A percentile compares a stretch with the other conserved stretches of the same genome.
Evolutionary conservation across 2,113 vertebrate species (phyloP).

Genomic region (Peucedramus taeniatus): DNA sequence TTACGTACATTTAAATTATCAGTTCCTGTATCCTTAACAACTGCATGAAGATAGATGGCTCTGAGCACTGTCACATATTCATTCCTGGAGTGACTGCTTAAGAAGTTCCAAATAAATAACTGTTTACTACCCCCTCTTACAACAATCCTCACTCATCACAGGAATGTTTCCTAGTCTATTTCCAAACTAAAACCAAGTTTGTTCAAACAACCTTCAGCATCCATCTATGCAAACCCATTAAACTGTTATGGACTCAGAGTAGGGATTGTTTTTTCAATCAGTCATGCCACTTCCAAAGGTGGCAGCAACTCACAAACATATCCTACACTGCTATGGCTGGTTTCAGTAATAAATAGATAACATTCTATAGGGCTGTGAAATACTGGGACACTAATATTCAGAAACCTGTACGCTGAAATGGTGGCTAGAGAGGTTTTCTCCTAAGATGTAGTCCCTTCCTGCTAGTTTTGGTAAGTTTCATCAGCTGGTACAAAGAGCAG

Average conservation of each 20-base stretch:
- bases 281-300: not conserved
- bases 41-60: not conserved
- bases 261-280: not conserved
- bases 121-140: not conserved
- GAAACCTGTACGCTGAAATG: not conserved
- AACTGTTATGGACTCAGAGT: not conserved
- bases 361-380: not conserved
- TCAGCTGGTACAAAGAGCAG: not conserved
- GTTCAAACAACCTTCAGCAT: not conserved
- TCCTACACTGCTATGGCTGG: not conserved
- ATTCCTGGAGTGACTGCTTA: not conserved
- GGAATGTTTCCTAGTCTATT: not conserved
- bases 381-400: not conserved
- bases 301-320: not conserved
- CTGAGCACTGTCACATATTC: not conserved
- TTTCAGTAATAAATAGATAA: not conserved
- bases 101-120: not conserved
- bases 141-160: not conserved
- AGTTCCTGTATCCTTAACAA: not conserved
- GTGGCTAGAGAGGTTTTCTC: not conserved
- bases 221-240: not conserved
- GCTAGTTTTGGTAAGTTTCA: not conserved
- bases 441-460: not conserved
- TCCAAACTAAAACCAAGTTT: not conserved
- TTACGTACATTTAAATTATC: not conserved